A percentile compares a stretch with the other conserved stretches of the same genome.
These are phyloP conservation scores for Bombyx mori DNA, from an alignment of 1,140 invertebrate genomes.

Conservation along the genomic window DNA sequence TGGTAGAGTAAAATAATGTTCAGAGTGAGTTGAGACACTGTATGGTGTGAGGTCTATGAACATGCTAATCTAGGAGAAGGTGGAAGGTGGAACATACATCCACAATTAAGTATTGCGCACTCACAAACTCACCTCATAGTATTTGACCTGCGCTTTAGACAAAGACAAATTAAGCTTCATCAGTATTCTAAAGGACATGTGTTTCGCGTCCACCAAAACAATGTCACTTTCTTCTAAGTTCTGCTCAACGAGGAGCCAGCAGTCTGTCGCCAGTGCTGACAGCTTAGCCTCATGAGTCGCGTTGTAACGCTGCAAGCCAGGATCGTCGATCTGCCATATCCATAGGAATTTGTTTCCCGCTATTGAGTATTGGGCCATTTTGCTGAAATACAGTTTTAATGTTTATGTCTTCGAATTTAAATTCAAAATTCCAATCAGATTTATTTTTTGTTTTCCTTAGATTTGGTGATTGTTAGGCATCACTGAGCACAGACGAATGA, in stretches of 20 bases:
- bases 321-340: conserved; percentile 74
- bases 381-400: conserved; percentile 28
- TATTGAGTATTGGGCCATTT: conserved; percentile 46
- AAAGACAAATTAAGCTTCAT: conserved; percentile 54
- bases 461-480: too few relatives aligned
- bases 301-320: conserved; percentile 75
- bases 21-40: too few relatives aligned
- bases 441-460: too few relatives aligned
- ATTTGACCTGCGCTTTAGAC: conserved; percentile 40
- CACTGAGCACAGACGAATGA: too few relatives aligned
- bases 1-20: too few relatives aligned
- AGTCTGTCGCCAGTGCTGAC: conserved; percentile 76
- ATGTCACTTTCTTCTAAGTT: conserved; percentile 72
- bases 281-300: conserved; percentile 76
- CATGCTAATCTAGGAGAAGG: too few relatives aligned
- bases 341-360: conserved; percentile 69
- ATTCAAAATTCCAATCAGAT: too few relatives aligned
- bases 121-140: conserved; percentile 37
- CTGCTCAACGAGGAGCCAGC: conserved; percentile 69
- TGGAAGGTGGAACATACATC: too few relatives aligned
- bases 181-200: conserved; percentile 74
- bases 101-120: too few relatives aligned
- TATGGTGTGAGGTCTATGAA: too few relatives aligned
- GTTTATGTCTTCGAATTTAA: too few relatives aligned
- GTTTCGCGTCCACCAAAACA: conserved; percentile 78